These are phyloP conservation scores for Aepyceros melampus DNA, from an alignment of 2,113 vertebrate species.

Conservation along the genomic window DNA sequence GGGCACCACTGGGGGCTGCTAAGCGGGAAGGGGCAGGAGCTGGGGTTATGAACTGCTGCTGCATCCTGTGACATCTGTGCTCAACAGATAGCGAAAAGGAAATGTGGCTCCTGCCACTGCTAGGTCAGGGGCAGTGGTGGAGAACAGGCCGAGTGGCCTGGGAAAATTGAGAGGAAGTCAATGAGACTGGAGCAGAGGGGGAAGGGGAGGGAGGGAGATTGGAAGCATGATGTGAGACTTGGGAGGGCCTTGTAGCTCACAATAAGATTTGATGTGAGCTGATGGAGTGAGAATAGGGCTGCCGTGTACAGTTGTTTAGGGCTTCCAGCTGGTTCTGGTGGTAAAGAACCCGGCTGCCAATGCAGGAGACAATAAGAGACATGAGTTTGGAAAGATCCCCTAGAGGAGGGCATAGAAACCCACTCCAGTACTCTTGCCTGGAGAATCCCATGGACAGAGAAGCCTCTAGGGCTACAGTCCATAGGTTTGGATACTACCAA, in stretches of 20 bases:
- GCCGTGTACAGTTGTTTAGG: background rate
- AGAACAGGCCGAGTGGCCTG: background rate
- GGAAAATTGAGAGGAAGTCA: background rate
- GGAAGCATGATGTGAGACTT: background rate
- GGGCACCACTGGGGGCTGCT: accelerated
- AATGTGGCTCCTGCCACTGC: background rate
- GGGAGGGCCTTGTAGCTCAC: background rate
- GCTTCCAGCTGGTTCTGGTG: background rate
- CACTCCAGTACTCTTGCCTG: background rate
- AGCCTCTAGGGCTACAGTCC: background rate
- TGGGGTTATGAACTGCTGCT: background rate
- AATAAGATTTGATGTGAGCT: background rate
- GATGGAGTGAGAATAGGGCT: background rate
- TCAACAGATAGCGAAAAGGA: background rate
- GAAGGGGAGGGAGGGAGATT: background rate
- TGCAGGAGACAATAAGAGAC: background rate
- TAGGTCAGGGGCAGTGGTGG: background rate
- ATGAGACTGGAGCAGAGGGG: background rate
- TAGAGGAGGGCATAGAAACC: background rate
- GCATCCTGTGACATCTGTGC: background rate
- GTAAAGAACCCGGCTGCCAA: background rate
- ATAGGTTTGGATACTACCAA: background rate
- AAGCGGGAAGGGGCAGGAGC: background rate
- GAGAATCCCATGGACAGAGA: background rate
- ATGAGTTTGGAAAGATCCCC: background rate